Evolutionary conservation across 2,888 invertebrate genomes (phyloP).

Genomic region (Hemistola chrysoprasaria): DNA sequence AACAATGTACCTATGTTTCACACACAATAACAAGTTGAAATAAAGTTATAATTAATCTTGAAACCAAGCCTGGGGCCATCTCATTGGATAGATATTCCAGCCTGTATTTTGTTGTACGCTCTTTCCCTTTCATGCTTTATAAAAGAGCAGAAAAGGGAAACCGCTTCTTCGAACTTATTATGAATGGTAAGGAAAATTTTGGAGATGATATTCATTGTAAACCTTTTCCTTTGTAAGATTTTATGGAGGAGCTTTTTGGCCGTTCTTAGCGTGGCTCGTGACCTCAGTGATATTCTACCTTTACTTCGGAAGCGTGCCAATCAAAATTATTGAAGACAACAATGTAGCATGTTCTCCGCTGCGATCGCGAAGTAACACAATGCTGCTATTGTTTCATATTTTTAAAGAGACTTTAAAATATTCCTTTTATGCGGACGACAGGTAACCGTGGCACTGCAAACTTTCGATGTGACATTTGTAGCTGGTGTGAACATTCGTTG

Average conservation of each 20-base stretch:
- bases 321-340: neutral
- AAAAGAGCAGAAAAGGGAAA: constrained; percentile 35
- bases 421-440: too few relatives aligned
- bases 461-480: too few relatives aligned
- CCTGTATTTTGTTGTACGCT: constrained; percentile 33
- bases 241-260: constrained; percentile 29
- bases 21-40: constrained; percentile 18
- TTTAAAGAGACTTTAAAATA: too few relatives aligned
- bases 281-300: constrained; percentile 20
- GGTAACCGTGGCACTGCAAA: neutral
- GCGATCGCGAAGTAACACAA: neutral
- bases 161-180: constrained; percentile 38
- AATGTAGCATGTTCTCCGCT: neutral
- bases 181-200: constrained; percentile 33
- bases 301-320: constrained; percentile 1
- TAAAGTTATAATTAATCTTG: constrained; percentile 39
- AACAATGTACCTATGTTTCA: constrained; percentile 15
- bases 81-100: constrained; percentile 37
- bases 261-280: constrained; percentile 26
- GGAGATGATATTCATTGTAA: constrained; percentile 40
- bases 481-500: too few relatives aligned
- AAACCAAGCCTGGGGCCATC: constrained; percentile 29
- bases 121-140: constrained; percentile 36
- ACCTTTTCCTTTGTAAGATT: constrained; percentile 41
- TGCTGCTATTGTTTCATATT: too few relatives aligned